Evolutionary conservation across 2,888 invertebrate genomes (phyloP).

Genomic region (Andrena minutula): DNA sequence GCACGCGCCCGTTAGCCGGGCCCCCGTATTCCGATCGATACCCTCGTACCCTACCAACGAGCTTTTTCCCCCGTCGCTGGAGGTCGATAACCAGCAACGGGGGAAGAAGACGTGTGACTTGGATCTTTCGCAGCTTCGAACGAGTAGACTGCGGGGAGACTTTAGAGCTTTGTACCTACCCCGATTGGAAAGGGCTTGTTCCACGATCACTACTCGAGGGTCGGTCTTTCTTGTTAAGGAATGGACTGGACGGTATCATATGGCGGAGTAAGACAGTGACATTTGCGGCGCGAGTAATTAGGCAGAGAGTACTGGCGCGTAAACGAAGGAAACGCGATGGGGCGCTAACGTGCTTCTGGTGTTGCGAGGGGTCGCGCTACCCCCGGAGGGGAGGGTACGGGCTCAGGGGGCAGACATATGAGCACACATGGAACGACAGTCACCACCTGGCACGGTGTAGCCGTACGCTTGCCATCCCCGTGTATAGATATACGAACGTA

Average conservation of each 20-base stretch:
- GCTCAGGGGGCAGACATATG: conserved; percentile 72
- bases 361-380: conserved; percentile 67
- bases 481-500: conserved; percentile 34
- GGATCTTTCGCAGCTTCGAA: neutral
- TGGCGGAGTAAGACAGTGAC: neutral
- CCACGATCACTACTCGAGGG: too few species aligned
- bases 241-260: neutral
- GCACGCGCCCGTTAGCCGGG: conserved; percentile 78
- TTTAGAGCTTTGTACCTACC: too few species aligned
- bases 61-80: neutral
- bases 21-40: conserved; percentile 68
- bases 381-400: conserved; percentile 55
- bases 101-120: neutral
- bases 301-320: conserved; percentile 43
- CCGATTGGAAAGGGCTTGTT: too few species aligned
- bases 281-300: conserved; percentile 36
- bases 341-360: conserved; percentile 58
- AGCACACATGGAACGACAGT: conserved; percentile 80
- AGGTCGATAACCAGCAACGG: neutral
- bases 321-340: conserved; percentile 45
- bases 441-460: conserved; percentile 81
- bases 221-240: neutral
- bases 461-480: conserved; percentile 74
- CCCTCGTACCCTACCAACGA: conserved; percentile 12
- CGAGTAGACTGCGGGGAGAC: too few species aligned